Evolutionary conservation across 2,113 vertebrate species (phyloP).

Genomic region (Hucho hucho): DNA sequence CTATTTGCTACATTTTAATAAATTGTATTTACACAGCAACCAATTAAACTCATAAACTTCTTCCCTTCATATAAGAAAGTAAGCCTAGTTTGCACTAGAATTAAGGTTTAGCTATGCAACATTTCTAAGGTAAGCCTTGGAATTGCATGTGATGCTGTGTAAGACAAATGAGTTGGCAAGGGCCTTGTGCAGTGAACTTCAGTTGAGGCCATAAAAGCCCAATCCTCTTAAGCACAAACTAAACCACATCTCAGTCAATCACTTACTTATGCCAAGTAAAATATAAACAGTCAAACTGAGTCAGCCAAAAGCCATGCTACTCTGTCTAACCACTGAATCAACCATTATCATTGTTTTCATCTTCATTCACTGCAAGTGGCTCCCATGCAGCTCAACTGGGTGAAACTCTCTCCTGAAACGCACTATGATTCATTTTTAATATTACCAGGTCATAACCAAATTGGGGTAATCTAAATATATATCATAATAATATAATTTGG

Average conservation of each 20-base stretch:
- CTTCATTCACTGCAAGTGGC: slow-evolving; percentile 86
- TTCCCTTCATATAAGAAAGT: background rate
- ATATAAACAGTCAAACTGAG: slow-evolving; percentile 99
- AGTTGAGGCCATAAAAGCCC: slow-evolving; percentile 74
- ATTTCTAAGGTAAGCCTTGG: background rate
- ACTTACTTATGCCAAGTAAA: slow-evolving; percentile 97
- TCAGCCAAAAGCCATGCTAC: slow-evolving; percentile 91
- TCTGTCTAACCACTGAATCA: slow-evolving; percentile 87
- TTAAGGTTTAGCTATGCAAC: background rate
- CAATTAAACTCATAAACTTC: background rate
- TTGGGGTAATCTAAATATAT: background rate
- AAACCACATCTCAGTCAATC: slow-evolving; percentile 94
- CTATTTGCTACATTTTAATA: too few species aligned
- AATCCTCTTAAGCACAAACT: slow-evolving; percentile 82
- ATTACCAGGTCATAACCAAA: slow-evolving; percentile 10
- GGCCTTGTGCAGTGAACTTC: slow-evolving; percentile 58
- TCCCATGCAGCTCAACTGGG: slow-evolving; percentile 57
- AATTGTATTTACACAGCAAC: background rate
- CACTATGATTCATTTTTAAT: too few species aligned
- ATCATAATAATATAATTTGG: background rate
- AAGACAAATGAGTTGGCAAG: slow-evolving; percentile 64
- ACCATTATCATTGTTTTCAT: slow-evolving; percentile 90
- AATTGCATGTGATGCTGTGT: slow-evolving; percentile 10
- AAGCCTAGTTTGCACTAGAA: background rate
- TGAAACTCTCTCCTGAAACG: background rate